Evolutionary conservation across 2,888 invertebrate genomes (phyloP), one percentile per base, ranked within the genome.

Genomic region (Cryptophagus acutangulus): DNA sequence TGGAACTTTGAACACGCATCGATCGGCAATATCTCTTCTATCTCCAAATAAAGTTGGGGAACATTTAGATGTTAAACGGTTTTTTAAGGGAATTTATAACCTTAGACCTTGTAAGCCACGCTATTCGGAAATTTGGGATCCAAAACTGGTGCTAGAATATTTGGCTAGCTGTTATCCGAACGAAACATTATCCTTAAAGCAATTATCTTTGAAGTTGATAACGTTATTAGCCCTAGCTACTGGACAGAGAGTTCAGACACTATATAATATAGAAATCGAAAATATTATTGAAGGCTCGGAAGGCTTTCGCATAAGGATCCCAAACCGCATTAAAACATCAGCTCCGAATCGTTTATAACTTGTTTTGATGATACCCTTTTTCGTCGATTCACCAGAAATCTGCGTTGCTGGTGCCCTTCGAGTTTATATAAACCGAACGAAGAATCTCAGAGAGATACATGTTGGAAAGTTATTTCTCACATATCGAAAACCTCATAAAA

Each of bases 111-210:
- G 8, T 29, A 5, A 13, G 13, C 29, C 29, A 5, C 8, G 12
- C 8, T 29, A 6, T 12, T 6, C 8, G 6, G 5, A 5, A 10
- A 8, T 12, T 29, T 29, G 29, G 29, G 29, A 29, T 10, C 29
- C 29, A 5, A 13, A 5, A 10, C 8, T 29, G 5, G 29, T 29
- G 5, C 6, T 29, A 12, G 12, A 29, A 8, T 29, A 29, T 29
- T 12, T 29, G 6, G 12, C 40, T 52, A 12, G 6, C 6, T 8
- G 6, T 6, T 6, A 20, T 6, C 6, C 6, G 9, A 20, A 20
- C 9, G 9, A 20, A 20, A 20, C 6, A 8, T 20, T 20, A 9
- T 8, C 6, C 9, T 20, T 20, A 20, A 20, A 8, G 20, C 6
- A 20, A 20, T 20, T 20, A 9, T 8, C 20, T 6, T 6, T 10